These are phyloP conservation scores for Drepanosiphum platanoidis DNA, from an alignment of 2,888 invertebrate species.

Conservation along the genomic window DNA sequence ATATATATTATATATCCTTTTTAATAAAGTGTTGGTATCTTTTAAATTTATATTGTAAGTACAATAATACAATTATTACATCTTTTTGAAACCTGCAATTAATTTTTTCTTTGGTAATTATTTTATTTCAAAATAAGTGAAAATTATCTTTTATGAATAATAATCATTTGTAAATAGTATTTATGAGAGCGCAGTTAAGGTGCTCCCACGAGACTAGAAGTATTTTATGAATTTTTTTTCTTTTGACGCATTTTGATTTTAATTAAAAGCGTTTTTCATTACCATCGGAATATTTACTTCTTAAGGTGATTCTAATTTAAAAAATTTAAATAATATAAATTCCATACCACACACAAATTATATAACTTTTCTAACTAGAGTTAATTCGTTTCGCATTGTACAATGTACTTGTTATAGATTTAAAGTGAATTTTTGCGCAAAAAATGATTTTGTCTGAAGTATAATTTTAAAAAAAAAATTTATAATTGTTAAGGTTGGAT, in stretches of 20 bases:
- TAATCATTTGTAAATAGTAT: conserved; percentile 4
- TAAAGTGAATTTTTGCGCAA: background rate
- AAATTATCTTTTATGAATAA: conserved; percentile 31
- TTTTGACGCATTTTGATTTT: conserved; percentile 17
- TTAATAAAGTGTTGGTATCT: background rate
- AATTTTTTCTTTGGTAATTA: background rate
- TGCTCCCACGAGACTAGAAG: background rate
- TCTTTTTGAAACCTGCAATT: background rate
- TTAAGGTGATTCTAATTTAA: background rate
- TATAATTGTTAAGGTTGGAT: too few relatives aligned
- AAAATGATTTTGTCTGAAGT: too few relatives aligned
- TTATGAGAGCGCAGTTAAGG: conserved; percentile 16
- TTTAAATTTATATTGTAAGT: background rate
- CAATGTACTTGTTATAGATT: too few relatives aligned
- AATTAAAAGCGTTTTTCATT: conserved; percentile 17
- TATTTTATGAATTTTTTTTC: conserved; percentile 5
- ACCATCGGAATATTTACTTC: background rate
- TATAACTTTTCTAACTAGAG: background rate
- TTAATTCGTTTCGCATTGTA: background rate
- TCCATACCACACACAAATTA: background rate
- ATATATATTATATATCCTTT: too few relatives aligned
- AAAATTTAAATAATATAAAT: background rate
- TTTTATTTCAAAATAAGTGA: conserved; percentile 13
- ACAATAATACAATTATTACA: background rate
- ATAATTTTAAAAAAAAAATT: too few relatives aligned